Conservation (phyloP, 2,888 invertebrate species). For the Leptinotarsa peninsularis region DNA sequence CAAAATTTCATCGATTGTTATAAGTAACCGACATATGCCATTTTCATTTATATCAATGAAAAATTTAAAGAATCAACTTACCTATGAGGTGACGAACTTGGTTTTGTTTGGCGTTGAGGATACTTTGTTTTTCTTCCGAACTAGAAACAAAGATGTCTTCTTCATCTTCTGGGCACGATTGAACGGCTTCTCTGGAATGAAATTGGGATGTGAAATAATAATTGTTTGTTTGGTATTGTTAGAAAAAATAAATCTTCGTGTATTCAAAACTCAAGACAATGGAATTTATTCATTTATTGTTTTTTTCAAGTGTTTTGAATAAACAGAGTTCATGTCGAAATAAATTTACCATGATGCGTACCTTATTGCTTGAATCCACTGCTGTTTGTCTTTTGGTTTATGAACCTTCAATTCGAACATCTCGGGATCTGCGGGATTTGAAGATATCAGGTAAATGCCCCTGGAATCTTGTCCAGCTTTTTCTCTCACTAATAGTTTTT, state of each 20-base stretch:
- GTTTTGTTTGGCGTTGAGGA: constrained; percentile 81
- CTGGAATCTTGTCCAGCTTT: constrained; percentile 92
- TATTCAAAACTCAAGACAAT: too few species aligned
- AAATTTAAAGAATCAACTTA: constrained; percentile 63
- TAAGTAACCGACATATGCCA: background rate
- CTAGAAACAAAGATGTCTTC: constrained; percentile 79
- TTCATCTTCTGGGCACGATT: constrained; percentile 85
- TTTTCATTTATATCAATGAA: background rate
- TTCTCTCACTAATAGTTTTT: constrained; percentile 91
- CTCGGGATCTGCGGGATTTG: constrained; percentile 91
- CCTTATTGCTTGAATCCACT: constrained; percentile 91
- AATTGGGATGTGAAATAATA: background rate
- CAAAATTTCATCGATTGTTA: background rate
- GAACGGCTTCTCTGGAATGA: constrained; percentile 76
- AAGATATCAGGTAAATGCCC: constrained; percentile 92
- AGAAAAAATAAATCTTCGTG: too few species aligned
- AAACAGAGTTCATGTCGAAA: background rate
- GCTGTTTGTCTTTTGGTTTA: constrained; percentile 88
- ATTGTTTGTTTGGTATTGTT: too few species aligned
- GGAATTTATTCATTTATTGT: too few species aligned
- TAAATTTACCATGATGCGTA: constrained; percentile 52
- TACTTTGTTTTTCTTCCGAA: constrained; percentile 82
- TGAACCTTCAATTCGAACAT: constrained; percentile 95
- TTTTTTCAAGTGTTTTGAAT: too few species aligned
- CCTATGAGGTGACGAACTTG: constrained; percentile 85